A percentile compares a stretch with the other conserved stretches of the same genome.
Conservation (phyloP, 2,797 vertebrate species). For the Gobionotothen gibberifrons region DNA sequence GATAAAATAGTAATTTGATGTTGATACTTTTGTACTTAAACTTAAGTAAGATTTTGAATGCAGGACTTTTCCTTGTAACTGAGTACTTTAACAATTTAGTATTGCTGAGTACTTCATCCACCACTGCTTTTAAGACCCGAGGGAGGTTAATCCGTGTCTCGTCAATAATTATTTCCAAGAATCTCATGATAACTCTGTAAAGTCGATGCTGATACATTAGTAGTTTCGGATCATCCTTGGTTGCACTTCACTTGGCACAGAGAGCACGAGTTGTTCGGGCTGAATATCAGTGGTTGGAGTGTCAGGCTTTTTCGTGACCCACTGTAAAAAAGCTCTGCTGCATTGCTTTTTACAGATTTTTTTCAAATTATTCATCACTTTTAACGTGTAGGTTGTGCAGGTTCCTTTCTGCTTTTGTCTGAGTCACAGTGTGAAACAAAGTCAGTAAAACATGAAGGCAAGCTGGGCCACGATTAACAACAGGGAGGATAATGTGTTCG, state of each 20-base stretch:
- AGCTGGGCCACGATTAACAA: constrained; percentile 44
- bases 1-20: no score
- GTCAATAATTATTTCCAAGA: constrained; percentile 8
- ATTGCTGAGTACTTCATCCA: no score
- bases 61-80: no score
- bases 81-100: no score
- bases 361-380: constrained; percentile 64
- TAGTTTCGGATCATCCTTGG: constrained; percentile 11
- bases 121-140: constrained; percentile 15
- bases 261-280: constrained; percentile 25
- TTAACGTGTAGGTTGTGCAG: constrained; percentile 69
- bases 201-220: constrained; percentile 12
- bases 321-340: constrained; percentile 43
- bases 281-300: constrained; percentile 47
- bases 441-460: constrained; percentile 64
- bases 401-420: constrained; percentile 70
- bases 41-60: no score
- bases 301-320: constrained; percentile 62
- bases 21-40: no score
- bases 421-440: constrained; percentile 69
- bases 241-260: constrained; percentile 7
- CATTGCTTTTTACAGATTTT: constrained; percentile 53
- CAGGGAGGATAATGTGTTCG: constrained; percentile 35
- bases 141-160: not conserved
- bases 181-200: constrained; percentile 4